These are phyloP conservation scores for Agrochola litura DNA, from an alignment of 2,888 invertebrate species.

Conservation along the genomic window DNA sequence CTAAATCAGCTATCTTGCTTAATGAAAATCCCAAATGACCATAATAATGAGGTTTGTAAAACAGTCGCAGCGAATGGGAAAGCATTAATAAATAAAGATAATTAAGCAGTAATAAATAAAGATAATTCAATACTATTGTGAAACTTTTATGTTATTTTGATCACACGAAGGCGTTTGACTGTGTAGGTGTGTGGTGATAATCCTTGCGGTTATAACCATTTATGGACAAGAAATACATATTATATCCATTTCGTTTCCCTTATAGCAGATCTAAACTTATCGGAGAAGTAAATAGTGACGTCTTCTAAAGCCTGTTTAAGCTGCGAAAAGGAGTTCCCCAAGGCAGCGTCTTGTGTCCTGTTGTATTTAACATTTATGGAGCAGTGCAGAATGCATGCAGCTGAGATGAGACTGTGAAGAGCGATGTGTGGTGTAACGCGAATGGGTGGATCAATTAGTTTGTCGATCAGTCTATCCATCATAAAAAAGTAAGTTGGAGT, in stretches of 20 bases:
- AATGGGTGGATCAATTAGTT: neutral
- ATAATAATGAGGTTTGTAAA: neutral
- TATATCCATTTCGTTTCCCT: neutral
- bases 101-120: neutral
- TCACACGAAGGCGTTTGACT: neutral
- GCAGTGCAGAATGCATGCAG: neutral
- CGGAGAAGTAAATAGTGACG: neutral
- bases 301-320: neutral
- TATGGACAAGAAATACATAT: neutral
- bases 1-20: neutral
- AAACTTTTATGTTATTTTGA: neutral
- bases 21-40: neutral
- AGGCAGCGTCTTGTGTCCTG: constrained; percentile 1
- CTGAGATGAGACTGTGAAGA: neutral
- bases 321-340: neutral
- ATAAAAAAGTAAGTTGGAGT: neutral
- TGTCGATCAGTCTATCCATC: neutral
- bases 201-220: neutral
- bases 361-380: constrained; percentile 7
- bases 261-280: neutral
- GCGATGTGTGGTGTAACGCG: neutral
- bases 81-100: neutral
- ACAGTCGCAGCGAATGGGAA: neutral
- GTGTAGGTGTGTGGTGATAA: neutral
- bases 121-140: neutral